Percentiles rank a stretch among this genome's conserved stretches.
These are phyloP conservation scores for Mus minutoides DNA, from an alignment of 2,797 vertebrate genomes.

Conservation along the genomic window DNA sequence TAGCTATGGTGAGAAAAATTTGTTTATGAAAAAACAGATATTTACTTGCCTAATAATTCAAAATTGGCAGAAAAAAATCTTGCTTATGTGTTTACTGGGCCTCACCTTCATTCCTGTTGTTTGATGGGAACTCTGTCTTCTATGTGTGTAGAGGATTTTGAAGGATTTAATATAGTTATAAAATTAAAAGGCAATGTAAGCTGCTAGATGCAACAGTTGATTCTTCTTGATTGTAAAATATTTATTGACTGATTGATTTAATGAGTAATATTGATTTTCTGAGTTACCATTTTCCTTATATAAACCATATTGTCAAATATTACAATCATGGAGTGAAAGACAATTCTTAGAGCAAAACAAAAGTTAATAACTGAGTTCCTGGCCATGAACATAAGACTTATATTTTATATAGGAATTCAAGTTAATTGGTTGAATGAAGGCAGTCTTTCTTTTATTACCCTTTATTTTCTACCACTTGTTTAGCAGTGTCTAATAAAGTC, in stretches of 20 bases:
- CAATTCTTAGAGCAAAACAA: not conserved
- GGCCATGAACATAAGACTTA: not conserved
- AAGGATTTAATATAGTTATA: not conserved
- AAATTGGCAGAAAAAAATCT: not conserved
- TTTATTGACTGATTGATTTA: not conserved
- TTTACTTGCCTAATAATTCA: constrained; percentile 34
- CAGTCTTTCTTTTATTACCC: constrained; percentile 19
- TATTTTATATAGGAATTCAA: not conserved
- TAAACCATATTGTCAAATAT: not conserved
- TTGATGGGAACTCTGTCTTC: not conserved
- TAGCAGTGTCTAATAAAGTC: not conserved
- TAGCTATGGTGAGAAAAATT: constrained; percentile 22
- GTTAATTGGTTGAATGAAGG: not conserved
- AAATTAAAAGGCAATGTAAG: not conserved
- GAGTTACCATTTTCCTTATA: not conserved
- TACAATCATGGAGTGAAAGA: not conserved
- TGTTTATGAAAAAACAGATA: constrained; percentile 24
- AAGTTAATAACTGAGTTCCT: not conserved
- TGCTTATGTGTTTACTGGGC: not conserved
- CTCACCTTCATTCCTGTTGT: not conserved
- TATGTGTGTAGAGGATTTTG: not conserved
- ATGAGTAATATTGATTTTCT: not conserved
- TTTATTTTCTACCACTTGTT: constrained; percentile 18
- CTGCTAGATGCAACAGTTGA: not conserved
- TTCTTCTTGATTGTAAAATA: not conserved